Base-by-base conservation (phyloP, 2,113 vertebrate genomes). In the Tragelaphus strepsiceros region DNA sequence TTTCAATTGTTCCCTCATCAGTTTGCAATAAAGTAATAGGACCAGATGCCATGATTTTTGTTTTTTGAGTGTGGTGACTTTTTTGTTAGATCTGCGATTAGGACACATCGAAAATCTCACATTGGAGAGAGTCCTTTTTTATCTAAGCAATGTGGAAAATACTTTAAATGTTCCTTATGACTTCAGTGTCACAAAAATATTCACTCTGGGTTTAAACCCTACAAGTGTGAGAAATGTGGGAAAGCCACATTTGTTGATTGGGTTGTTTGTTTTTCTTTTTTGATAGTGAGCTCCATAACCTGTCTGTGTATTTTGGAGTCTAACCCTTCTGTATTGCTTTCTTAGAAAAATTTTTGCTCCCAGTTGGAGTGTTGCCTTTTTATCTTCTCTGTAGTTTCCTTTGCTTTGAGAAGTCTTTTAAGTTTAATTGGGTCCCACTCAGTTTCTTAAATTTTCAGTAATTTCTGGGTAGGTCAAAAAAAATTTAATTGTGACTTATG, bases 91-190 rank as follows among this genome's bases (percentile, higher is more conserved):
- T 19, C 26, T 80, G 46, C 51, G 24, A 94, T 98, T 32, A 84
- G 67, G 32, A 90, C 62, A 0, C 97, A 98, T 88, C 64, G 61
- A 64, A 97, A 82, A 94, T 97, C 88, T 30, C 91, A 98, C 21
- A 91, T 87, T 49, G 93, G 67, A 10, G 67, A 97, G 43, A 97
- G 62, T 59, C 84, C 84, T 35, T 95, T 92, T 84, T 81, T 80
- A 39, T 97, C 96, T 56, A 83, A 94, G 51, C 92, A 92, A 12
- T 97, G 94, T 74, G 87, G 94, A 49, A 97, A 96, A 62, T 84
- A 89, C 43, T 96, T 97, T 32, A 87, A 61, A n/a, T 78, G 88
- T 78, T 91, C 91, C 22, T 97, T 81, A 35, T 93, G 53, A 46
- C 15, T 97, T 67, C 80, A 93, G 67, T 71, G 51, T 35, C 96